Percentiles rank a stretch among this genome's conserved stretches.
Conservation (phyloP, 2,113 vertebrate genomes). For the Triplophysa tibetana region DNA sequence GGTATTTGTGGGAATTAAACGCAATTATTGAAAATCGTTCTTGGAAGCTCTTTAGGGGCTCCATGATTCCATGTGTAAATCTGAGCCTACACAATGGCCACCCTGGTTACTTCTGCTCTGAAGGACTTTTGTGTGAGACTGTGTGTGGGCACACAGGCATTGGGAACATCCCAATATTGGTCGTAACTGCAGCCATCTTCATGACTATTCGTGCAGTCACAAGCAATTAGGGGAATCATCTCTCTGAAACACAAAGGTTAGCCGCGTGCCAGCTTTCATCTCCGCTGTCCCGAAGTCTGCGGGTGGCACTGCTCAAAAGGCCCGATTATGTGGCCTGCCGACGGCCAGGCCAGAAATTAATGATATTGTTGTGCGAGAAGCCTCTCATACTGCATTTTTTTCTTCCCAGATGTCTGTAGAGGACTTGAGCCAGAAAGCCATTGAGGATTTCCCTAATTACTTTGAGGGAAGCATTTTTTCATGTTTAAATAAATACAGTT, state of each 20-base stretch:
- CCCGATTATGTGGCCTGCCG: constrained; percentile 28
- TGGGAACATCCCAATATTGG: constrained; percentile 29
- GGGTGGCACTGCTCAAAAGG: constrained; percentile 54
- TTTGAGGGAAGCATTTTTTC: constrained; percentile 81
- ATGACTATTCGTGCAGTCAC: constrained; percentile 45
- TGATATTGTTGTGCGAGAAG: constrained; percentile 45
- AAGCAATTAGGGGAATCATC: constrained; percentile 45
- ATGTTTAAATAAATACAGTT: constrained; percentile 92
- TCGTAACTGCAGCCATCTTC: constrained; percentile 31
- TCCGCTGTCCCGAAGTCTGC: constrained; percentile 8
- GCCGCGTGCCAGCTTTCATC: constrained; percentile 54
- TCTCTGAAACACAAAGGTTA: constrained; percentile 38
- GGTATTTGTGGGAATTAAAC: neutral
- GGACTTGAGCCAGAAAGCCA: constrained; percentile 75
- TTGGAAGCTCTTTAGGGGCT: neutral
- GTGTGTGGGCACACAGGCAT: constrained; percentile 43
- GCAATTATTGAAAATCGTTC: constrained; percentile 2
- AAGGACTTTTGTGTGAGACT: constrained; percentile 40
- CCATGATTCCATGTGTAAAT: constrained; percentile 11
- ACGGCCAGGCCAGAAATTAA: constrained; percentile 45
- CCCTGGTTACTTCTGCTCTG: constrained; percentile 11
- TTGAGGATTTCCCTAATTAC: constrained; percentile 87
- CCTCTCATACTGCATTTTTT: neutral
- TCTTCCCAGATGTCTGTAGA: constrained; percentile 47
- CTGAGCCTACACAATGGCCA: neutral